Conservation (phyloP, 1,140 invertebrate species). For the Mactra quadrangularis region DNA sequence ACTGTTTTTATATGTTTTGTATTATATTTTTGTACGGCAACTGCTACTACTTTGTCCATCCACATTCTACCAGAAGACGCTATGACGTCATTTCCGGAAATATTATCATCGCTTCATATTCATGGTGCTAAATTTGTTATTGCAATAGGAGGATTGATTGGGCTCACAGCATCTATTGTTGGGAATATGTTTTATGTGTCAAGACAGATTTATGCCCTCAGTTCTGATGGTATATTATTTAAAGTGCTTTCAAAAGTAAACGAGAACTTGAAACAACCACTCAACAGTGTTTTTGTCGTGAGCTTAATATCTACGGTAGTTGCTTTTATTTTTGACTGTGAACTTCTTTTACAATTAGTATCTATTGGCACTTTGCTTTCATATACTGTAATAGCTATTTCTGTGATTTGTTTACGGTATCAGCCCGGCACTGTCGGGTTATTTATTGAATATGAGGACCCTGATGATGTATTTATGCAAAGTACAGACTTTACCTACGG, state of each 20-base stretch:
- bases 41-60: slow-evolving; percentile 78
- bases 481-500: slow-evolving; percentile 64
- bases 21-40: slow-evolving; percentile 74
- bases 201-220: slow-evolving; percentile 96
- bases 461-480: slow-evolving; percentile 63
- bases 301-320: slow-evolving; percentile 88
- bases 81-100: slow-evolving; percentile 67
- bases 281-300: slow-evolving; percentile 91
- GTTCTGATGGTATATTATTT: slow-evolving; percentile 95
- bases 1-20: slow-evolving; percentile 74
- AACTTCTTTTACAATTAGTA: slow-evolving; percentile 93
- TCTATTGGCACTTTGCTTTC: slow-evolving; percentile 94
- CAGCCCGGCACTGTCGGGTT: slow-evolving; percentile 70
- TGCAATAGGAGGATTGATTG: slow-evolving; percentile 79
- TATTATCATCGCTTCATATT: slow-evolving; percentile 72
- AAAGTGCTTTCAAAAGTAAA: slow-evolving; percentile 86
- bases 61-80: slow-evolving; percentile 74
- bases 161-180: slow-evolving; percentile 86
- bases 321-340: slow-evolving; percentile 92
- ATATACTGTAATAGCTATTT: slow-evolving; percentile 94
- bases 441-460: slow-evolving; percentile 76
- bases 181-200: slow-evolving; percentile 98
- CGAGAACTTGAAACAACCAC: slow-evolving; percentile 85
- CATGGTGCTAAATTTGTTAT: slow-evolving; percentile 78
- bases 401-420: slow-evolving; percentile 89